Conservation (phyloP, 2,797 vertebrate species). For the Bufotes viridis region DNA sequence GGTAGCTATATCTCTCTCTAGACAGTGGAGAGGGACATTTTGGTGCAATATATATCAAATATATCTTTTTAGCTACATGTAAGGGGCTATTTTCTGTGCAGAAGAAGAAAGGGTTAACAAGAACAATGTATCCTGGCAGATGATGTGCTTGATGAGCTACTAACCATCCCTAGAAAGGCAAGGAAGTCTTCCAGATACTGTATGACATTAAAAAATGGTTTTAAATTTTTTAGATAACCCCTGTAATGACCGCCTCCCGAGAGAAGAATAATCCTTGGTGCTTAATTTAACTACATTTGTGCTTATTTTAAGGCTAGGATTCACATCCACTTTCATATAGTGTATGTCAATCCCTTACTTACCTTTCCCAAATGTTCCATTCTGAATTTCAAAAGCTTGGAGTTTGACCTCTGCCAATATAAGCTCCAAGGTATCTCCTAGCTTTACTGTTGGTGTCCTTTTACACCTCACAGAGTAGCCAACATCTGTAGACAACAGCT, state of each 20-base stretch:
- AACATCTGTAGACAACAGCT: constrained; percentile 73
- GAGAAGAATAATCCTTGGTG: not conserved
- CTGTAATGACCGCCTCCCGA: not conserved
- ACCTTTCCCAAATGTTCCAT: constrained; percentile 81
- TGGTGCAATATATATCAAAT: too few species aligned
- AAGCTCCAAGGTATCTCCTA: constrained; percentile 75
- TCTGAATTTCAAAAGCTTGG: constrained; percentile 82
- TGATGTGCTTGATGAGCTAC: too few species aligned
- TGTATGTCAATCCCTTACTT: constrained; percentile 45
- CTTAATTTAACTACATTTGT: not conserved
- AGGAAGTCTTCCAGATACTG: too few species aligned
- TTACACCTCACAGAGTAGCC: constrained; percentile 82
- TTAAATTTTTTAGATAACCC: too few species aligned
- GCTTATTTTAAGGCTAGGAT: not conserved
- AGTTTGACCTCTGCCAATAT: constrained; percentile 78
- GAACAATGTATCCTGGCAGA: too few species aligned
- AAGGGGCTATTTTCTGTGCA: too few species aligned
- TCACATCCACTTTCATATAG: not conserved
- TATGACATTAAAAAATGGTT: too few species aligned
- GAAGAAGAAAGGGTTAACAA: too few species aligned
- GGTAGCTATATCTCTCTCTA: too few species aligned
- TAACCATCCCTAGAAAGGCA: too few species aligned
- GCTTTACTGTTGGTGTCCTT: constrained; percentile 72
- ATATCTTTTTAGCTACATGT: too few species aligned
- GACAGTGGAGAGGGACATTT: too few species aligned